These are phyloP conservation scores for Catharus bicknelli DNA, from an alignment of 2,113 vertebrate species.

Conservation along the genomic window DNA sequence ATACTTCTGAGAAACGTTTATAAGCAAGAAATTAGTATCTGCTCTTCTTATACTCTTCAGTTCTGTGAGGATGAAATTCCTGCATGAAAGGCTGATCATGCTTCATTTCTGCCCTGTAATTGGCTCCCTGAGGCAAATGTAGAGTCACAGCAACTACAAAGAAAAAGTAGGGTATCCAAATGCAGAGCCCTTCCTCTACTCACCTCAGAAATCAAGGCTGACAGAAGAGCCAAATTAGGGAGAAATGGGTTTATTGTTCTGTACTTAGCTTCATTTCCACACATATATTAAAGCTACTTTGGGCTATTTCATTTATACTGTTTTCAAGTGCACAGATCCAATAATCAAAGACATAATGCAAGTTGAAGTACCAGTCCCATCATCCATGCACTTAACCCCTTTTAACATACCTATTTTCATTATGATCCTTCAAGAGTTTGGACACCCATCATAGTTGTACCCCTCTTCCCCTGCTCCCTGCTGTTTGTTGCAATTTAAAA, in stretches of 20 bases:
- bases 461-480: fast-evolving
- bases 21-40: background rate
- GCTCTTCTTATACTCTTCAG: background rate
- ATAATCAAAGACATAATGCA: background rate
- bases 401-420: background rate
- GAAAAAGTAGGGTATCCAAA: background rate
- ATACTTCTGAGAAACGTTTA: background rate
- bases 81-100: background rate
- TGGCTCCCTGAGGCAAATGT: slow-evolving; percentile 31
- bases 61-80: background rate
- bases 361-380: background rate
- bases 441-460: background rate
- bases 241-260: background rate
- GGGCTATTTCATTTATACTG: background rate
- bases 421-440: background rate
- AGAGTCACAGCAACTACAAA: background rate
- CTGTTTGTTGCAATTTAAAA: background rate
- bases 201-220: background rate
- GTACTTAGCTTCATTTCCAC: background rate
- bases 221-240: background rate
- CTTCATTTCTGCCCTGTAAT: slow-evolving; percentile 33
- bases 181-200: background rate
- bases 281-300: background rate
- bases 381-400: fast-evolving
- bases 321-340: background rate